Conservation (phyloP, 2,888 invertebrate genomes). For the Hetaerina titia region DNA sequence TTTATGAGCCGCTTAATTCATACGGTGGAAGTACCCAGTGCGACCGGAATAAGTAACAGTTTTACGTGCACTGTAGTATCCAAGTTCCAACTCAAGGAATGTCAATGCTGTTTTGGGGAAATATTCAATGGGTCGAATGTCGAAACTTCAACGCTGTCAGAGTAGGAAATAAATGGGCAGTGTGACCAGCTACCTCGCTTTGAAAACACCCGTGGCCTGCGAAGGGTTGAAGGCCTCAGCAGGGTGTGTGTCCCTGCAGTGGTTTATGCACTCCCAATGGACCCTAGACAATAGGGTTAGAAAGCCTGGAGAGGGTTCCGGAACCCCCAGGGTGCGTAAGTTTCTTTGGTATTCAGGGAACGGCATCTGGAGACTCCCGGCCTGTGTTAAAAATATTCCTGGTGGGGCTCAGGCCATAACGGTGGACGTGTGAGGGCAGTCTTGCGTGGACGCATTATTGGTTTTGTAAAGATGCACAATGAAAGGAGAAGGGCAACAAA, state of each 20-base stretch:
- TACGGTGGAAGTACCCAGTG: no score
- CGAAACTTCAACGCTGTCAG: no score
- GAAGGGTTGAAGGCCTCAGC: background rate
- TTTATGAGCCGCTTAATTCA: no score
- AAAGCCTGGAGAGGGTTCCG: background rate
- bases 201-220: background rate
- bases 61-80: no score
- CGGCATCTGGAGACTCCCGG: background rate
- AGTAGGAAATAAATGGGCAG: background rate
- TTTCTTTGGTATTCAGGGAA: background rate
- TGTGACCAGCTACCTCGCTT: background rate
- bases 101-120: no score
- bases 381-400: background rate
- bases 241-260: background rate
- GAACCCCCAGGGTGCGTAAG: background rate
- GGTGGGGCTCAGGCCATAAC: background rate
- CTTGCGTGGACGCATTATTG: background rate
- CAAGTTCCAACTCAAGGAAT: no score
- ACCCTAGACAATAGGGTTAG: background rate
- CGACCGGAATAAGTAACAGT: no score
- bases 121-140: no score
- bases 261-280: background rate
- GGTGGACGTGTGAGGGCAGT: background rate
- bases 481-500: background rate
- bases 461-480: background rate